Evolutionary conservation across 1,140 invertebrate species (phyloP).

Genomic region (Caerostris darwini): DNA sequence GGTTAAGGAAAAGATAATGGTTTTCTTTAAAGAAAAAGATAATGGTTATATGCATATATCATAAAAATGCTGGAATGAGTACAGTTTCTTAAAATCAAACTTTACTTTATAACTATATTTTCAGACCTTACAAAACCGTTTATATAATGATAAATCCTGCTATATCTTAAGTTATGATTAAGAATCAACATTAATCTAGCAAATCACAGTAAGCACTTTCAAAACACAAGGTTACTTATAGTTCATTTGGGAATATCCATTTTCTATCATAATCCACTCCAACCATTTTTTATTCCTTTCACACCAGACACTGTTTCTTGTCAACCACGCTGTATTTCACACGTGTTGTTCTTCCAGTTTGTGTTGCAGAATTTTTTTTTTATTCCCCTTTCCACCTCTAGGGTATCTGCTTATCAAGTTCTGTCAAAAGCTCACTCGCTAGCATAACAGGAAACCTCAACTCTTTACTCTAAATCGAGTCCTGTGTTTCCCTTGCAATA

Average conservation of each 20-base stretch:
- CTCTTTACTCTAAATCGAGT: slow-evolving; percentile 56
- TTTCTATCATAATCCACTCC: background rate
- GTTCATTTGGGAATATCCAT: background rate
- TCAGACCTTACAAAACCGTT: too few relatives aligned
- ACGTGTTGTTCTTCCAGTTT: background rate
- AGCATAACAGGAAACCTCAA: slow-evolving; percentile 58
- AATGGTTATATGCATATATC: too few relatives aligned
- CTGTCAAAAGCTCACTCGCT: background rate
- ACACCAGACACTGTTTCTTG: background rate
- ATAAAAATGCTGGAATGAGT: too few relatives aligned
- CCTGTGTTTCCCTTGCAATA: slow-evolving; percentile 26
- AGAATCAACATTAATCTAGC: too few relatives aligned
- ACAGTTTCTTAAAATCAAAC: too few relatives aligned
- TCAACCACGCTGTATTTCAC: background rate
- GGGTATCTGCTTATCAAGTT: background rate
- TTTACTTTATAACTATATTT: too few relatives aligned
- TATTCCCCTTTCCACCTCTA: background rate
- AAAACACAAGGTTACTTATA: background rate
- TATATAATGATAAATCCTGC: too few relatives aligned
- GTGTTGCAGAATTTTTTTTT: background rate
- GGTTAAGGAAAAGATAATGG: too few relatives aligned
- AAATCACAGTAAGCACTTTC: background rate
- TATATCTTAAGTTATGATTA: too few relatives aligned
- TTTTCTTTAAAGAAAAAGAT: too few relatives aligned
- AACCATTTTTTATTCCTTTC: background rate